Evolutionary conservation across 2,888 invertebrate species (phyloP).

Genomic region (Imbricaverruca yamaguchii): DNA sequence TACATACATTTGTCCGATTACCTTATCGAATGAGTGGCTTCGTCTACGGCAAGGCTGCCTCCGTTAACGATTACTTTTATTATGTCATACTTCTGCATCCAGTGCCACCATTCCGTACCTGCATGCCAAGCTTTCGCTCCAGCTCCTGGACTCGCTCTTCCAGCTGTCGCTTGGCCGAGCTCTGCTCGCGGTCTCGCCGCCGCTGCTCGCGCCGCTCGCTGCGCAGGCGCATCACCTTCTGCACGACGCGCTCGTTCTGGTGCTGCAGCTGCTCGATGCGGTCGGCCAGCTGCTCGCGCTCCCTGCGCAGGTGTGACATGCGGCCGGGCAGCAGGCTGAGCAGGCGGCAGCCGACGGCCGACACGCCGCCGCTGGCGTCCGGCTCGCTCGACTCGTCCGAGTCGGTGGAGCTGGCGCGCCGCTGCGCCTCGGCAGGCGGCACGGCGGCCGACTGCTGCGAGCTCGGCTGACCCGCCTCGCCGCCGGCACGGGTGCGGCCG

Average conservation of each 20-base stretch:
- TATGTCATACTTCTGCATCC: too few species aligned
- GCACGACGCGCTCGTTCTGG: conserved; percentile 24
- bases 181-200: conserved; percentile 24
- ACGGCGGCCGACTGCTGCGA: background rate
- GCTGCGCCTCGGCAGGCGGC: conserved; percentile 12
- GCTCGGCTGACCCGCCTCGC: too few species aligned
- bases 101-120: background rate
- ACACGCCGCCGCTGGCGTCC: conserved; percentile 20
- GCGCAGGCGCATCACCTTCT: background rate
- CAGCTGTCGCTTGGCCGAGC: conserved; percentile 28
- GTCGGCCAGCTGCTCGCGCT: conserved; percentile 29
- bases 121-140: conserved; percentile 1
- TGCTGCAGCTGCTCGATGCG: conserved; percentile 25
- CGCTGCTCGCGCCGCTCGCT: background rate
- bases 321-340: conserved; percentile 31
- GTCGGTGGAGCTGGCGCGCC: conserved; percentile 12
- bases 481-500: background rate
- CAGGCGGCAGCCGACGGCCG: conserved; percentile 27
- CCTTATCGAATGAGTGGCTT: too few species aligned
- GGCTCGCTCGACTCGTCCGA: conserved; percentile 24
- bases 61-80: too few species aligned
- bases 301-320: conserved; percentile 31
- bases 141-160: conserved; percentile 31
- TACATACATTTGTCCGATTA: too few species aligned
- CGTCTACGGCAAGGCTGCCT: too few species aligned